Evolutionary conservation across 2,888 invertebrate genomes (phyloP), one percentile per base, ranked within the genome.

Genomic region (Aproaerema taeniolella): DNA sequence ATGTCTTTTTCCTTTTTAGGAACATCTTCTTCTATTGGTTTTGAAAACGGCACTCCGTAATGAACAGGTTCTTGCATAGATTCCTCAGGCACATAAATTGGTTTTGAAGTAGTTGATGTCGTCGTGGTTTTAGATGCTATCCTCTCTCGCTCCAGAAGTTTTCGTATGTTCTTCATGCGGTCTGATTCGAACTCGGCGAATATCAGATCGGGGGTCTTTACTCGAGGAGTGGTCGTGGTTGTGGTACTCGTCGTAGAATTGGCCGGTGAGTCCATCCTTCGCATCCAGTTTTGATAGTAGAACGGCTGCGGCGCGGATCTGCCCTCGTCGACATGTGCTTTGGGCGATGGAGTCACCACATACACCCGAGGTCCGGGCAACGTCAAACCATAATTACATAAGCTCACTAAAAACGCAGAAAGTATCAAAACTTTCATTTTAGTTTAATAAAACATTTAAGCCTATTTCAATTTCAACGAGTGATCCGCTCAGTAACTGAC

Each of bases 111-210:
- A 2, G 65, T 58, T 8, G 50, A 57, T 7, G 52, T 60, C 5
- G 53, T 53, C 13, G 59, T 56, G 1, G 61, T 51, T 43, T 61
- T 67, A 0, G 56, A 16, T 43, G 54, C 45, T 2, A 69, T 53
- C 50, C 50, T 71, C 46, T 86, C 85, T 31, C 73, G 73, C 44
- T 81, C 81, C 25, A 86, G 49, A 26, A 86, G 51, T 42, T 83
- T 81, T 39, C 80, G 64, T 38, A 86, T 77, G 2, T 85, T 85
- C 41, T 49, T 58, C 62, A 70, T 67, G 25, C 66, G 56, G 24
- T 70, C 70, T 1, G 79, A 69, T 54, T 85, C 85, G 42, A 86
- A 86, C 50, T 86, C 86, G 0, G 86, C 86, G 49, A 86, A 85
- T 55, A 86, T 86, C 31, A 86, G 61, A 53, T 86, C 86, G 1